Base-by-base conservation (phyloP, 2,888 invertebrate genomes). In the Hypena proboscidalis region DNA sequence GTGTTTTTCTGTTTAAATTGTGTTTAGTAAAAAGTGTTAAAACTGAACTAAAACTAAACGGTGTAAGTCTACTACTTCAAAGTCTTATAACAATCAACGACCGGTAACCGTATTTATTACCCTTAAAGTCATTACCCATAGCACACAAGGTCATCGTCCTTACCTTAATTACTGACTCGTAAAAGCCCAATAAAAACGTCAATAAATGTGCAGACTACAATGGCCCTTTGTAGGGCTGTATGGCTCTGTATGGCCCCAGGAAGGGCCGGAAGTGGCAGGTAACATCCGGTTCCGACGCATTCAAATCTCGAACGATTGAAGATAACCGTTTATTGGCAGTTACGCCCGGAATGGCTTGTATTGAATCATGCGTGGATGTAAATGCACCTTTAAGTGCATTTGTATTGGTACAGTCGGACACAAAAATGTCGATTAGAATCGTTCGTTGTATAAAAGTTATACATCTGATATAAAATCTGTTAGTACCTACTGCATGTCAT, bases 201-300 rank as follows among this genome's bases (percentile, higher is more conserved):
- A 50, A 57, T 60, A 63, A 65, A 56, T 42, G 33, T 30, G 38
- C 19, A 9, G 36, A 32, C 36, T 6, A 53, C 60, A 59, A 56
- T 61, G 45, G 59, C 54, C 58, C 50, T 66, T 70, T 59, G 21
- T 67, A 63, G 70, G 56, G 64, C 59, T 51, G 29, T 47, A 35
- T 50, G 35, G 47, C 41, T 58, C 58, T 49, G 48, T 55, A 44
- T 42, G 25, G n/a, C n/a, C n/a, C n/a, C 61, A 56, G 60, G 70
- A 61, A 67, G 58, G 63, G 52, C 73, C 73, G 80, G 78, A 79
- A 71, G 66, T 67, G 63, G 44, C 78, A 74, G 74, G 77, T 70
- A 75, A 63, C 61, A 74, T 78, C 77, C 79, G 77, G 73, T 67
- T 65, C 51, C 58, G 51, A 53, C 53, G 62, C 57, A 63, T 58